Conservation (phyloP, 2,113 vertebrate species). For the Phrynocephalus versicolor region DNA sequence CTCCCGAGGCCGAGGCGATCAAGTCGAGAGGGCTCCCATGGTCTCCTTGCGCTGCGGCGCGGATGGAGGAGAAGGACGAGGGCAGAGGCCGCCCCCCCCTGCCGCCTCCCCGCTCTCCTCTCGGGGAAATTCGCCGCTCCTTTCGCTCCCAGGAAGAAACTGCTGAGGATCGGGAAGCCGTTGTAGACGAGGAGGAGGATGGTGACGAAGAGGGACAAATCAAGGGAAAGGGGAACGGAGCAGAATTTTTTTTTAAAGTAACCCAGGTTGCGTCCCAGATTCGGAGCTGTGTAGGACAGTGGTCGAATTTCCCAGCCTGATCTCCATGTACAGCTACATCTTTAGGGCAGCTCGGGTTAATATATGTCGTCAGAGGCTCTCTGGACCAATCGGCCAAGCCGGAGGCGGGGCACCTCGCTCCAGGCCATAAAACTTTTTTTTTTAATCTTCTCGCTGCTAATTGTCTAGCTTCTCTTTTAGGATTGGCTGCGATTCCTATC, state of each 20-base stretch:
- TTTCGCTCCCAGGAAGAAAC: background rate
- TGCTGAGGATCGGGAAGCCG: background rate
- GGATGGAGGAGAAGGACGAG: background rate
- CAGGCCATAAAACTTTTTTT: slow-evolving; percentile 77
- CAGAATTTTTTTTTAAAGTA: too few relatives aligned
- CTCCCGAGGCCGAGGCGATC: too few relatives aligned
- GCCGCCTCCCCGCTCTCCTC: too few relatives aligned
- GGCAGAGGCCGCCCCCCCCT: too few relatives aligned
- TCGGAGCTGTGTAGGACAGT: slow-evolving; percentile 54
- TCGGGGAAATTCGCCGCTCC: background rate
- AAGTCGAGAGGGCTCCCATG: background rate
- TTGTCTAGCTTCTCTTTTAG: slow-evolving; percentile 76
- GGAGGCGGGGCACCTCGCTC: slow-evolving; percentile 72
- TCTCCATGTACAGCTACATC: slow-evolving; percentile 89
- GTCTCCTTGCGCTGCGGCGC: background rate
- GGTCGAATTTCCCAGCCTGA: slow-evolving; percentile 74
- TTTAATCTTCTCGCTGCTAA: slow-evolving; percentile 79
- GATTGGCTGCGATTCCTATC: slow-evolving; percentile 79
- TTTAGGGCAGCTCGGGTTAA: slow-evolving; percentile 86
- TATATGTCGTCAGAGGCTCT: slow-evolving; percentile 87
- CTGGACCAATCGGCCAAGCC: slow-evolving; percentile 74
- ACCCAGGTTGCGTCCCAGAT: background rate
- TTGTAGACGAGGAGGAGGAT: background rate
- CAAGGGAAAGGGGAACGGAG: background rate
- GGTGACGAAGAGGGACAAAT: background rate